Evolutionary conservation across 2,888 invertebrate species (phyloP).

Genomic region (Troglohyphantes excavatus): DNA sequence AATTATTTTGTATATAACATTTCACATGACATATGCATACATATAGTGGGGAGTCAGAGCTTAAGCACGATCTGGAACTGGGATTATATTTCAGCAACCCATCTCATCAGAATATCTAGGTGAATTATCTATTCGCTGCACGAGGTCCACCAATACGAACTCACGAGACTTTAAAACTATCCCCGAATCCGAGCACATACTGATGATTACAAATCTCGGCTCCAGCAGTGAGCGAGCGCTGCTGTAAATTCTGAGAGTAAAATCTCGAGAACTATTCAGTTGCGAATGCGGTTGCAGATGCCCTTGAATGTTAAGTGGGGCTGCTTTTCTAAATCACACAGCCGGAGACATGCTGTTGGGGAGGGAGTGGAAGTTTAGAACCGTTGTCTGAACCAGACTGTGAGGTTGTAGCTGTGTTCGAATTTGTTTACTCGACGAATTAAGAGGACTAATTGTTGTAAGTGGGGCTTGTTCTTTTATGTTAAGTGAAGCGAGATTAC

Average conservation of each 20-base stretch:
- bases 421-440: slow-evolving; percentile 29
- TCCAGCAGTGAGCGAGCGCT: not conserved
- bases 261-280: not conserved
- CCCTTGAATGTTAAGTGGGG: not conserved
- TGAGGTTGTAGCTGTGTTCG: not conserved
- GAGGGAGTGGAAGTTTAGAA: not conserved
- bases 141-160: not conserved
- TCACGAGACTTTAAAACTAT: not conserved
- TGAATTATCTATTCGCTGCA: not conserved
- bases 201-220: not conserved
- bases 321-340: not conserved
- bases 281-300: slow-evolving; percentile 1
- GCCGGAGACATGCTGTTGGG: not conserved
- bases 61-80: too few relatives aligned
- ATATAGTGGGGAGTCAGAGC: too few relatives aligned
- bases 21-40: too few relatives aligned
- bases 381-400: not conserved
- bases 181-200: not conserved
- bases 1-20: too few relatives aligned
- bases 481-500: not conserved
- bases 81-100: not conserved
- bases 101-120: not conserved
- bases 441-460: slow-evolving; percentile 27
- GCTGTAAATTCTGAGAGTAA: not conserved
- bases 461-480: slow-evolving; percentile 2